These are phyloP conservation scores for Petromus typicus DNA, from an alignment of 2,113 vertebrate species.

Conservation along the genomic window DNA sequence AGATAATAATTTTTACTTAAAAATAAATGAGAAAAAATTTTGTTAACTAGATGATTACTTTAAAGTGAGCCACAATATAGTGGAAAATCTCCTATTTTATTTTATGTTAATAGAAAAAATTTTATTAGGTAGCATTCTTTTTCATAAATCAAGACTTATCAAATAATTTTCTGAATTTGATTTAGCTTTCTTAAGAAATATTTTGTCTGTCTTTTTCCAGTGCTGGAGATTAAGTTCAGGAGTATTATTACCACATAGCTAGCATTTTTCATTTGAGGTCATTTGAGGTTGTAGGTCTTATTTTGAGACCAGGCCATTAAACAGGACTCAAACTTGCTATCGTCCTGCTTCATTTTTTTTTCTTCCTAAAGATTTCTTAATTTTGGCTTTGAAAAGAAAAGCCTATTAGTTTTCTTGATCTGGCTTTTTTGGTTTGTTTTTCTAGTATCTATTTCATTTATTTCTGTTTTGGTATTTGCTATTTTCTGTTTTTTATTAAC, in stretches of 20 bases:
- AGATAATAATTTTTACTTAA: not conserved
- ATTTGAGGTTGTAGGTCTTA: not conserved
- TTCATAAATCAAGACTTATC: not conserved
- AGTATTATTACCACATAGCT: not conserved
- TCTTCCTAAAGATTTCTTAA: not conserved
- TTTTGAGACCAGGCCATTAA: not conserved
- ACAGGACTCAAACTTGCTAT: not conserved
- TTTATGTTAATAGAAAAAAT: not conserved
- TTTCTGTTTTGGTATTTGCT: not conserved
- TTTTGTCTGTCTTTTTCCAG: not conserved
- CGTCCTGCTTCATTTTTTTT: not conserved
- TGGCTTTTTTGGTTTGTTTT: not conserved
- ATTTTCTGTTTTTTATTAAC: not conserved
- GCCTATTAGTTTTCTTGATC: not conserved
- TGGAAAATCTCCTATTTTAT: conserved; percentile 29
- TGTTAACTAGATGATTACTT: conserved; percentile 21
- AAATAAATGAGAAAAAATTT: not conserved
- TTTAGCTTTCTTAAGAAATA: not conserved
- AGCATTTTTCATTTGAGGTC: not conserved
- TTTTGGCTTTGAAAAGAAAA: not conserved
- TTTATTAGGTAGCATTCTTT: not conserved
- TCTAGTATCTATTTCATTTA: not conserved
- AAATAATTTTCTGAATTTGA: not conserved
- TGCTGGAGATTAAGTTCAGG: not conserved
- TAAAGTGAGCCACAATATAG: not conserved